phyloP scores from a whole-genome alignment of 1,140 invertebrate genomes.

The Conopomorpha cramerella region DNA sequence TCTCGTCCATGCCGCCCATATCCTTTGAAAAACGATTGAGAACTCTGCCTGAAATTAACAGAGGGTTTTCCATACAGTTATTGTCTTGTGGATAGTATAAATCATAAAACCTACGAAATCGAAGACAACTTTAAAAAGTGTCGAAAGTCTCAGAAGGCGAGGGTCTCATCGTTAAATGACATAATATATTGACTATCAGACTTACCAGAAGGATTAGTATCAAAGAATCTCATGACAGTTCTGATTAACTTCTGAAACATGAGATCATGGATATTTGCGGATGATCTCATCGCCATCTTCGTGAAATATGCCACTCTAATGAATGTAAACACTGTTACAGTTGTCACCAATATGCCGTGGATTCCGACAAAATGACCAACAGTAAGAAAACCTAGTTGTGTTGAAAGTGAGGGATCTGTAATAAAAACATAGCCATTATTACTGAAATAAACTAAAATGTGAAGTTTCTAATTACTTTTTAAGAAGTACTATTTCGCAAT shows the following conservation, averaged over 20 bases:
- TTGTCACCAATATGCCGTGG: slow-evolving; percentile 21
- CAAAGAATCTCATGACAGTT: slow-evolving; percentile 78
- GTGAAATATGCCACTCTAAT: slow-evolving; percentile 59
- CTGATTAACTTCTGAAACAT: slow-evolving; percentile 68
- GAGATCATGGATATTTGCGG: slow-evolving; percentile 66
- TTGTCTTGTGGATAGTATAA: too few relatives aligned
- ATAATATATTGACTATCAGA: too few relatives aligned
- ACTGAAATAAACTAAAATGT: too few relatives aligned
- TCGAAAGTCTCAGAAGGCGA: too few relatives aligned
- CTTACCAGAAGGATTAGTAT: slow-evolving; percentile 74
- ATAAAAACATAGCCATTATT: neutral
- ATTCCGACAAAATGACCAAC: slow-evolving; percentile 28
- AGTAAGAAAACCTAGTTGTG: slow-evolving; percentile 26
- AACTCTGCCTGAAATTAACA: slow-evolving; percentile 64
- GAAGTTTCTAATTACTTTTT: too few relatives aligned
- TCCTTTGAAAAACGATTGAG: slow-evolving; percentile 63
- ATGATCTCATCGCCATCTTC: slow-evolving; percentile 64
- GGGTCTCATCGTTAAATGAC: too few relatives aligned
- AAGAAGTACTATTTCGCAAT: too few relatives aligned
- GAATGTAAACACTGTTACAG: slow-evolving; percentile 35
- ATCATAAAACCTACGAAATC: too few relatives aligned
- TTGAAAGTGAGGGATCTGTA: slow-evolving; percentile 25
- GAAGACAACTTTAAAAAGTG: too few relatives aligned
- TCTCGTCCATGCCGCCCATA: slow-evolving; percentile 77
- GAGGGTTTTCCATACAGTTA: too few relatives aligned